phyloP scores from a whole-genome alignment of 2,888 invertebrate species.

The Cephus runcator region DNA sequence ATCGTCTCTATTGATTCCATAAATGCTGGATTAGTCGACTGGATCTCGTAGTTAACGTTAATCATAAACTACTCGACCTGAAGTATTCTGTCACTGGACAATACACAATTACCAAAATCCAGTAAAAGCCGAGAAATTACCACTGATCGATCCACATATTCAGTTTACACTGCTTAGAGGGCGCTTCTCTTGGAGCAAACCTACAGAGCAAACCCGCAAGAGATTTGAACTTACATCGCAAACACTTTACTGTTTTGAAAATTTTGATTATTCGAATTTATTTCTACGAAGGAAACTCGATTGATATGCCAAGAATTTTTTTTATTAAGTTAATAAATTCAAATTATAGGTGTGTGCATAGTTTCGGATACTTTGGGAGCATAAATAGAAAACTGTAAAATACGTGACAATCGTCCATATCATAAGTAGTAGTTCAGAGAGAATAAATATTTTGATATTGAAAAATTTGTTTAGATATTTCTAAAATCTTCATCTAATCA shows the following conservation, averaged over 20 bases:
- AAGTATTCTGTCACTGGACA: background rate
- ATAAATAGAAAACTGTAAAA: background rate
- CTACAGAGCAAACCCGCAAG: background rate
- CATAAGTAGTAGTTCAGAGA: background rate
- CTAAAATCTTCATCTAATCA: slow-evolving; percentile 27
- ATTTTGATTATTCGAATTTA: background rate
- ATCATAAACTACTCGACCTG: slow-evolving; percentile 20
- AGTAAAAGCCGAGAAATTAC: background rate
- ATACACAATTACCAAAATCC: slow-evolving; percentile 5
- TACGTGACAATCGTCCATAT: background rate
- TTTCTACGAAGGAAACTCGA: background rate
- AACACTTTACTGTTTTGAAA: background rate
- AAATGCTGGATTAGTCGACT: slow-evolving; percentile 23
- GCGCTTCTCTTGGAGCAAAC: background rate
- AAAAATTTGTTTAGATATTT: background rate
- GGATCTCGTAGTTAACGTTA: slow-evolving; percentile 25
- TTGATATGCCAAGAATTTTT: background rate
- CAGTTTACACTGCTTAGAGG: background rate
- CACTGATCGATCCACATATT: background rate
- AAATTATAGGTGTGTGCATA: background rate
- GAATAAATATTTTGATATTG: background rate
- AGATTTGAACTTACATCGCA: background rate
- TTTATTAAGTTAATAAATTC: background rate
- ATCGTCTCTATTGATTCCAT: background rate
- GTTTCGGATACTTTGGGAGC: background rate